Evolutionary conservation across 2,888 invertebrate genomes (phyloP).

Genomic region (Hermaeophaga mercurialis): DNA sequence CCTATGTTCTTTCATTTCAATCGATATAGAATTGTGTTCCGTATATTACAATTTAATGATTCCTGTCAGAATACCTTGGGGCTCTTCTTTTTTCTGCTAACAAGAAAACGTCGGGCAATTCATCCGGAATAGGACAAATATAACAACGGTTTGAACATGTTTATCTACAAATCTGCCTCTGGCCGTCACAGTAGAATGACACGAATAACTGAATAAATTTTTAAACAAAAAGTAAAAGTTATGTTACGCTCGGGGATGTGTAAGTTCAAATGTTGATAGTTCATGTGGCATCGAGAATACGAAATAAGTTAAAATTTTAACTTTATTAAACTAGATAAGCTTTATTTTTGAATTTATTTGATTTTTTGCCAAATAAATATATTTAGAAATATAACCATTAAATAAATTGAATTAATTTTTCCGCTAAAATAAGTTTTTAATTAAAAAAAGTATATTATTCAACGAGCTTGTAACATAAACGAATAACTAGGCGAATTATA

Average conservation of each 20-base stretch:
- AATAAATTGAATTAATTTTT: no score
- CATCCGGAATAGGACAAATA: constrained; percentile 23
- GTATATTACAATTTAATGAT: constrained; percentile 28
- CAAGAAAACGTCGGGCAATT: constrained; percentile 17
- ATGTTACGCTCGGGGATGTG: background rate
- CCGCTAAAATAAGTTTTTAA: no score
- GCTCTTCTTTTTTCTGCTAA: constrained; percentile 17
- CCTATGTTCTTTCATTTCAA: constrained; percentile 20
- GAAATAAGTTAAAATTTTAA: no score
- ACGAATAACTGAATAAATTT: constrained; percentile 15
- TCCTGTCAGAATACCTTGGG: constrained; percentile 30
- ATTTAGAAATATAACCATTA: no score
- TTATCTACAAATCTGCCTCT: constrained; percentile 19
- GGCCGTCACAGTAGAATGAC: constrained; percentile 9
- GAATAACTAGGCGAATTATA: no score
- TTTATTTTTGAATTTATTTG: no score
- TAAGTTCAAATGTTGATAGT: background rate
- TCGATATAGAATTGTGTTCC: constrained; percentile 29
- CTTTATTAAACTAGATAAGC: no score
- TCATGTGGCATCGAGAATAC: no score
- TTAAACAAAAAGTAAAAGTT: constrained; percentile 9
- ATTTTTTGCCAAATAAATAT: no score
- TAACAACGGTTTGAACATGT: constrained; percentile 28
- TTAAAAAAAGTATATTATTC: no score
- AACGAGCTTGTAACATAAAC: no score